Percentiles rank a stretch among this genome's conserved stretches.
These are phyloP conservation scores for Cynocephalus volans DNA, from an alignment of 2,113 vertebrate species.

Conservation along the genomic window DNA sequence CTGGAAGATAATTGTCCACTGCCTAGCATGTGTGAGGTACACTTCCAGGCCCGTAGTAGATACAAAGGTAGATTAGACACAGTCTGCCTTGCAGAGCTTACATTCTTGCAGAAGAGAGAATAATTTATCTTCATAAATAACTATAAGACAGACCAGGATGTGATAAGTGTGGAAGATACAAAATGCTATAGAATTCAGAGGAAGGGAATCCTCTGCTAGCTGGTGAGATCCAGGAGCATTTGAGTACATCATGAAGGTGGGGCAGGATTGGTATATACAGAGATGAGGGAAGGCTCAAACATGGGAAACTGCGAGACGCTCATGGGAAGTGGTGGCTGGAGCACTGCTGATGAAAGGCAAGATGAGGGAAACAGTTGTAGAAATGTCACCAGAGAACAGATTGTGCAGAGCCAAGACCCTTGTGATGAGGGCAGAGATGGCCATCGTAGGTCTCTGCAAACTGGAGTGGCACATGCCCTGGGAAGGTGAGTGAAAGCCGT, in stretches of 20 bases:
- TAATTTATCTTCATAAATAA: constrained; percentile 2
- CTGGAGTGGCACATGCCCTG: background rate
- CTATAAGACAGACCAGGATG: background rate
- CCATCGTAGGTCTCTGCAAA: background rate
- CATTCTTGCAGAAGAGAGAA: background rate
- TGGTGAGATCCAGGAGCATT: background rate
- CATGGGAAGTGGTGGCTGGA: background rate
- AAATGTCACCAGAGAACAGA: background rate
- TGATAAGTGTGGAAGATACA: background rate
- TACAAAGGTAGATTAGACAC: background rate
- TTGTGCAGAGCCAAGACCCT: background rate
- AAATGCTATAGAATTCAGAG: background rate
- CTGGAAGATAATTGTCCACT: background rate
- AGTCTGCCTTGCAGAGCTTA: background rate
- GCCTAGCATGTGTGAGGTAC: background rate
- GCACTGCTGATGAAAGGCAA: background rate
- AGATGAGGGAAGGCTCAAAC: background rate
- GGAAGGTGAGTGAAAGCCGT: background rate
- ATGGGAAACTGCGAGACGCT: background rate
- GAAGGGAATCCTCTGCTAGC: background rate
- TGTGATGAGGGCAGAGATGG: background rate
- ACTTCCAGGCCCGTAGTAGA: background rate
- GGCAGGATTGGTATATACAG: background rate
- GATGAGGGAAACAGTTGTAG: background rate
- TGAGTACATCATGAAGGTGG: background rate